A percentile compares a stretch with the other conserved stretches of the same genome.
These are phyloP conservation scores for Passer montanus DNA, from an alignment of 2,113 vertebrate species.

Conservation along the genomic window DNA sequence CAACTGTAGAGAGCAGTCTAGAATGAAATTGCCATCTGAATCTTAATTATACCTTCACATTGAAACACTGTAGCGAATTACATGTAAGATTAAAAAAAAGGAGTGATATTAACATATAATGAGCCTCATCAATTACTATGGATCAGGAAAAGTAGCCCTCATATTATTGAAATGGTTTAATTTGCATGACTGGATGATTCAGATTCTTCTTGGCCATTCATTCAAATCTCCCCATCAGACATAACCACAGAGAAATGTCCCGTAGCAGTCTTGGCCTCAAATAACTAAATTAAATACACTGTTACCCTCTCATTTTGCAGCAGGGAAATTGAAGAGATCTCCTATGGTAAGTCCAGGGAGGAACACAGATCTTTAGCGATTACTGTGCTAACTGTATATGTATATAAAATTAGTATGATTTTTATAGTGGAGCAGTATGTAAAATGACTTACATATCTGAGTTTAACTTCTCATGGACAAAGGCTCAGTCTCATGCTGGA, in stretches of 20 bases:
- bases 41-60: slow-evolving; percentile 61
- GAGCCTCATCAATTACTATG: slow-evolving; percentile 66
- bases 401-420: background rate
- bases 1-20: slow-evolving; percentile 44
- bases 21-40: slow-evolving; percentile 60
- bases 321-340: background rate
- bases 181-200: slow-evolving; percentile 57
- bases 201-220: slow-evolving; percentile 51
- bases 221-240: slow-evolving; percentile 38
- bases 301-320: background rate
- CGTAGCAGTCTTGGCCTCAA: background rate
- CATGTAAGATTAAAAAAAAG: slow-evolving; percentile 60
- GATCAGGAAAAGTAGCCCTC: slow-evolving; percentile 50
- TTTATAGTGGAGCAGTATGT: background rate
- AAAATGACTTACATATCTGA: background rate
- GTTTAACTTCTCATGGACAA: background rate
- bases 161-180: slow-evolving; percentile 58
- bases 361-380: background rate
- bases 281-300: slow-evolving; percentile 37
- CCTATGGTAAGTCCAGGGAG: background rate
- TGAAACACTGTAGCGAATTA: slow-evolving; percentile 29
- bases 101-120: slow-evolving; percentile 65
- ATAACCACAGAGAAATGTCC: slow-evolving; percentile 8
- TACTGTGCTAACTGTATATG: background rate
- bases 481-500: background rate